Evolutionary conservation across 1,140 invertebrate genomes (phyloP), one percentile per base, ranked within the genome.

Genomic region (Venustaconcha ellipsiformis): DNA sequence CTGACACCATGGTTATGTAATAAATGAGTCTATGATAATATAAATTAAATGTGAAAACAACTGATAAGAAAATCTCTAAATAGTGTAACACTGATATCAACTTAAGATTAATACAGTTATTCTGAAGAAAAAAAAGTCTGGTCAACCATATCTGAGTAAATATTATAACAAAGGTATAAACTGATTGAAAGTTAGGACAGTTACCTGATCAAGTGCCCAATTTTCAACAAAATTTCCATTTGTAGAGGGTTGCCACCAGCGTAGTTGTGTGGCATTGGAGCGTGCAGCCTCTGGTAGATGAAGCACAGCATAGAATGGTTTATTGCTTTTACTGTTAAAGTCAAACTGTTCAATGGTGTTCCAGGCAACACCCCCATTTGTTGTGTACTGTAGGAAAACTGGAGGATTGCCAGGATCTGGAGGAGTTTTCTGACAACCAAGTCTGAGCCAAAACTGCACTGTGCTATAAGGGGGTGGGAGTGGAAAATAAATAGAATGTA

Each of bases 181-280:
- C 37, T 8, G 37, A 48, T 11, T 48, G 37, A 48, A 8, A 8
- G 37, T 48, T 48, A 48, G 6, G 37, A 37, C 26, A 48, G 65
- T 78, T 78, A 90, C 89, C 85, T 90, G 87, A 78, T 90, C 90
- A 20, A 90, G 82, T n/a, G 90, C 89, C 90, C 90, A 90, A 30
- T 88, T 83, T 68, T 88, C 86, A n/a, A 74, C 56, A 79, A 86
- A 90, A 17, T 70, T 81, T 8, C 90, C 90, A 80, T 88, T 79
- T 15, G 74, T 62, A 3, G 88, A 89, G 6, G 90, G 90, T 73
- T 91, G 90, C 88, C 88, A 90, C 90, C 90, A 91, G 37, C 89
- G 76, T 1, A 91, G 69, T 59, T 86, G 84, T 15, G 88, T 88
- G n/a, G 86, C 73, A 37, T 88, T 88, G 17, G 85, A 86, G n/a